A percentile compares a stretch with the other conserved stretches of the same genome.
Evolutionary conservation across 2,113 vertebrate species (phyloP).

Genomic region (Holacanthus passer): DNA sequence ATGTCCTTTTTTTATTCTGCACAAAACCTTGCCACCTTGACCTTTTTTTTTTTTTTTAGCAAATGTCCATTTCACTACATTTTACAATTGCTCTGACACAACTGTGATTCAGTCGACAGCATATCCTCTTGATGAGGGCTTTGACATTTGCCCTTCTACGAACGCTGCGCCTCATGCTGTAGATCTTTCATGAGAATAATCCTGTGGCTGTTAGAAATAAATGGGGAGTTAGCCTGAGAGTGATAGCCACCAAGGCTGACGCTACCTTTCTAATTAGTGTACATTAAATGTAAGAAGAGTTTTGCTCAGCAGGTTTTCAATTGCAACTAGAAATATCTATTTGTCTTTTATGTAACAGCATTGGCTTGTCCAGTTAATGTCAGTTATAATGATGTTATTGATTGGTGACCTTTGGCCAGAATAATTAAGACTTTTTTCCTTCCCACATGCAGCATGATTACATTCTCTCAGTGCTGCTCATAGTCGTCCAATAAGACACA

Average conservation of each 20-base stretch:
- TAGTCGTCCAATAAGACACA: conserved; percentile 18
- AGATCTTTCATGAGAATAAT: neutral
- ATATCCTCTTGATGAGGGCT: neutral
- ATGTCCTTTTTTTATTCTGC: neutral
- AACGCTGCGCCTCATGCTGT: neutral
- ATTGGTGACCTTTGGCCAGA: conserved; percentile 47
- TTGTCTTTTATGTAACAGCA: conserved; percentile 4
- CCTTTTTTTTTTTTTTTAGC: neutral
- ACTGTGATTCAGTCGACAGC: neutral
- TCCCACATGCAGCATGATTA: neutral
- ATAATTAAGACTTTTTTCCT: conserved; percentile 31
- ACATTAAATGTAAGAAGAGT: neutral
- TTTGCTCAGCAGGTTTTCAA: conserved; percentile 7
- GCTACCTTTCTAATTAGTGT: neutral
- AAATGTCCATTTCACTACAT: neutral
- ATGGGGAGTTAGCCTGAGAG: neutral
- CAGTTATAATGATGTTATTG: conserved; percentile 44
- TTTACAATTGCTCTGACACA: neutral
- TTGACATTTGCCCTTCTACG: neutral
- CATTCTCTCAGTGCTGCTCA: neutral
- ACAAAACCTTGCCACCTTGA: neutral
- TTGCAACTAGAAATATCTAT: neutral
- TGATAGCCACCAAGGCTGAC: neutral
- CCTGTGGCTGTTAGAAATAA: neutral
- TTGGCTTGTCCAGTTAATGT: conserved; percentile 12